Conservation (phyloP, 2,113 vertebrate species). For the Odocoileus hemionus region DNA sequence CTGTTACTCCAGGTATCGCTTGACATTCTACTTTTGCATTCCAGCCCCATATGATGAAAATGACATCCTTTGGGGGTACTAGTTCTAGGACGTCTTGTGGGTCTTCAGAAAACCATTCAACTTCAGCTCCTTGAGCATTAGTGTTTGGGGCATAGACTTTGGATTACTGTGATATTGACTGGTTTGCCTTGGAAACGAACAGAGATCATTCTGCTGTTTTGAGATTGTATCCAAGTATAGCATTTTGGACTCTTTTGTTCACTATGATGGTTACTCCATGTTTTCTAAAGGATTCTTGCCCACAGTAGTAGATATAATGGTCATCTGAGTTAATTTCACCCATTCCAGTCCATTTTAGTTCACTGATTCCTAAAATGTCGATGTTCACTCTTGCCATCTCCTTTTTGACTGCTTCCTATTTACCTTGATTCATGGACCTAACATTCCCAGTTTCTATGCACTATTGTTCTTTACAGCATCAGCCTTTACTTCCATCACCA, state of each 20-base stretch:
- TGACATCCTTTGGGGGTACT: background rate
- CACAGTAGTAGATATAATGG: background rate
- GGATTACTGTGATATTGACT: background rate
- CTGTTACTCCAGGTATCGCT: background rate
- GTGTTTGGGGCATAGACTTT: background rate
- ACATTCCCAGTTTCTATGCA: background rate
- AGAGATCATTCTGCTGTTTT: background rate
- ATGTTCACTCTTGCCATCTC: background rate
- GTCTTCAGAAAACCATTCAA: background rate
- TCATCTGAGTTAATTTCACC: background rate
- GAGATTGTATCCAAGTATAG: background rate
- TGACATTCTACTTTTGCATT: background rate
- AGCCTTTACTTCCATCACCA: background rate
- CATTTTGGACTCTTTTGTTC: background rate
- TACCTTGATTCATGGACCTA: background rate
- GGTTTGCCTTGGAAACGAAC: background rate
- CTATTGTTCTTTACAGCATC: background rate
- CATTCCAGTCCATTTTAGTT: background rate
- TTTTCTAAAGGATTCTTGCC: background rate
- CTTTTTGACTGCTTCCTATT: background rate
- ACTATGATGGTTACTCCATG: background rate
- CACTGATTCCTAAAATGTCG: background rate
- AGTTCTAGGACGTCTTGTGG: background rate
- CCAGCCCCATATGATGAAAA: background rate
- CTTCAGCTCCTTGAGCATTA: background rate